Percentiles rank a stretch among this genome's conserved stretches.
Evolutionary conservation across 2,797 vertebrate species (phyloP).

Genomic region (Chelidonichthys spinosus): DNA sequence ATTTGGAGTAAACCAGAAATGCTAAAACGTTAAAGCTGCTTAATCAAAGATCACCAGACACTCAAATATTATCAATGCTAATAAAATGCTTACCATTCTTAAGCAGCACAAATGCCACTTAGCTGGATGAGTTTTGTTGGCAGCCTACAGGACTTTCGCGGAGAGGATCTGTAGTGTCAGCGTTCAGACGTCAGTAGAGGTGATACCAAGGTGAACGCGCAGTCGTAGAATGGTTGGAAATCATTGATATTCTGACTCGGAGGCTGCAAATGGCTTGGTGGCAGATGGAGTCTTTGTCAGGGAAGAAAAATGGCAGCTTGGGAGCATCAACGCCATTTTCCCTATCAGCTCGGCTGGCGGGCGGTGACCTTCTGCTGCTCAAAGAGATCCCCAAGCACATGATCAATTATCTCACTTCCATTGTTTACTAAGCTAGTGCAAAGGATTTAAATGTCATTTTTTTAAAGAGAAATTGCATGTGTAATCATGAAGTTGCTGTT

Average conservation of each 20-base stretch:
- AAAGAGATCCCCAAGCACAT: conserved; percentile 77
- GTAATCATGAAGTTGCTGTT: conserved; percentile 32
- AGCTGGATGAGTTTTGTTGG: conserved; percentile 71
- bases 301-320: conserved; percentile 95
- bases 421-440: conserved; percentile 78
- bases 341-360: conserved; percentile 84
- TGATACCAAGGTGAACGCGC: conserved; percentile 94
- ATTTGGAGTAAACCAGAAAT: background rate
- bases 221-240: conserved; percentile 89
- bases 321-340: conserved; percentile 86
- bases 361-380: conserved; percentile 89
- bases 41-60: conserved; percentile 45
- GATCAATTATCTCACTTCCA: conserved; percentile 85
- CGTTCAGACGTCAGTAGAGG: conserved; percentile 85
- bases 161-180: conserved; percentile 83
- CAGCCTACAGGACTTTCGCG: conserved; percentile 58
- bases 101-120: conserved; percentile 74
- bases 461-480: conserved; percentile 36
- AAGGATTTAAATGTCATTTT: conserved; percentile 66
- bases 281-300: conserved; percentile 99
- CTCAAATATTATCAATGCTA: conserved; percentile 59
- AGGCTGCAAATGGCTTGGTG: conserved; percentile 92
- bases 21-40: conserved; percentile 29
- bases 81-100: conserved; percentile 66
- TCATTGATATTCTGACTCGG: conserved; percentile 98